Evolutionary conservation across 2,888 invertebrate genomes (phyloP), one percentile per base, ranked within the genome.

Genomic region (Ptychoptera contaminata): DNA sequence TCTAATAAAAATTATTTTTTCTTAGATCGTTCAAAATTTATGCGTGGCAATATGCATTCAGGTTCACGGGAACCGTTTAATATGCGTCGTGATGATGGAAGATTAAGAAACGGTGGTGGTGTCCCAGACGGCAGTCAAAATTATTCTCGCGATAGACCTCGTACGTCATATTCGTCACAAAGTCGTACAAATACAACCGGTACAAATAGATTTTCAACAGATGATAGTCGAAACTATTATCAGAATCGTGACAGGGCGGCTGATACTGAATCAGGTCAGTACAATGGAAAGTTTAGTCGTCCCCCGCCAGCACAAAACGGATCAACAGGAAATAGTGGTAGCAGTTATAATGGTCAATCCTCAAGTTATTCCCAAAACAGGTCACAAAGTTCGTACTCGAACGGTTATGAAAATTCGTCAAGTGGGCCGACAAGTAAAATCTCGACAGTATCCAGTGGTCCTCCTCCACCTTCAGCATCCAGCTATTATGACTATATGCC

Each of bases 41-140:
- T 44, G 16, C 30, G 39, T 2, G 36, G 37, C 9, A 30, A 46
- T 42, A 12, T 16, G 14, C 23, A 32, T 11, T 14, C 11, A 8
- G 23, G 16, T 32, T 32, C 38, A 32, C 37, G 37, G 15, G 38
- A 23, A 23, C 15, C 38, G 2, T 36, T 35, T 12, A 44, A 47
- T 34, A 39, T 29, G 29, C 32, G 40, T 37, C 52, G 53, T 16
- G 54, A 55, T 15, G 53, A 52, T 43, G 15, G 38, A 23, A 51
- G 52, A 39, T 53, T 54, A 31, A 56, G 56, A 31, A 54, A 55
- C 37, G 47, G 51, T 5, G 57, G 58, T 45, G 55, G 56, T 7
- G 23, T 7, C 3, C 23, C 23, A 23, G 23, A 23, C 23, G 23
- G 23, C 31, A 40, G 44, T 14, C 40, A 35, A 16, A 37, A 42